These are phyloP conservation scores for Oncorhynchus tshawytscha DNA, from an alignment of 2,113 vertebrate species.

Conservation along the genomic window DNA sequence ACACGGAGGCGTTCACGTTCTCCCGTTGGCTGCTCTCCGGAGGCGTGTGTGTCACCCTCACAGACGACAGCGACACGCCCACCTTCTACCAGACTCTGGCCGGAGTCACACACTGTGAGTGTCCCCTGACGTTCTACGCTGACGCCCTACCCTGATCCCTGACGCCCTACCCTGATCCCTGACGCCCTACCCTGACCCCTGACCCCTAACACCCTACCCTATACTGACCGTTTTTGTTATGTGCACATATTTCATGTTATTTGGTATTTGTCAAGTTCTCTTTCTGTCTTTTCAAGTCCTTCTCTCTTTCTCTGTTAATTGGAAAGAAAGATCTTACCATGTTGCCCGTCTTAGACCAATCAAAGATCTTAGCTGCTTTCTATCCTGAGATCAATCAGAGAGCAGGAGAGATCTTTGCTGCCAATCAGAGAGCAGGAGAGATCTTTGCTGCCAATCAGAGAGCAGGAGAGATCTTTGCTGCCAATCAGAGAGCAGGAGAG, in stretches of 20 bases:
- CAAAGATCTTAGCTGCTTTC: constrained; percentile 28
- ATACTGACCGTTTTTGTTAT: too few relatives aligned
- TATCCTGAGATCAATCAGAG: constrained; percentile 20
- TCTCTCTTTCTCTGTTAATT: constrained; percentile 34
- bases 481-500: constrained; percentile 62
- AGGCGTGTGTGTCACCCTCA: constrained; percentile 94
- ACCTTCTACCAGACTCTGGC: constrained; percentile 99
- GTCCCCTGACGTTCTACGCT: neutral
- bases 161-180: neutral
- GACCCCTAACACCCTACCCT: neutral
- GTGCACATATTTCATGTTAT: too few relatives aligned
- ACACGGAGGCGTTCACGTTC: constrained; percentile 96
- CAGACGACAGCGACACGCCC: constrained; percentile 96
- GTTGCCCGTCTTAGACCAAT: constrained; percentile 28
- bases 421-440: constrained; percentile 63
- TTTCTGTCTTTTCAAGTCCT: too few relatives aligned
- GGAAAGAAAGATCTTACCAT: constrained; percentile 26
- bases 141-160: neutral
- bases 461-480: constrained; percentile 31
- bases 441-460: constrained; percentile 52
- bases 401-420: constrained; percentile 39
- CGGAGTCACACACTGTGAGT: constrained; percentile 98
- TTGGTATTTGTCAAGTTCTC: too few relatives aligned
- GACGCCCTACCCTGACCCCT: neutral
- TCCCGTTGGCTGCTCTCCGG: constrained; percentile 96